Evolutionary conservation across 2,888 invertebrate genomes (phyloP), one percentile per base, ranked within the genome.

Genomic region (Xestia sexstrigata): DNA sequence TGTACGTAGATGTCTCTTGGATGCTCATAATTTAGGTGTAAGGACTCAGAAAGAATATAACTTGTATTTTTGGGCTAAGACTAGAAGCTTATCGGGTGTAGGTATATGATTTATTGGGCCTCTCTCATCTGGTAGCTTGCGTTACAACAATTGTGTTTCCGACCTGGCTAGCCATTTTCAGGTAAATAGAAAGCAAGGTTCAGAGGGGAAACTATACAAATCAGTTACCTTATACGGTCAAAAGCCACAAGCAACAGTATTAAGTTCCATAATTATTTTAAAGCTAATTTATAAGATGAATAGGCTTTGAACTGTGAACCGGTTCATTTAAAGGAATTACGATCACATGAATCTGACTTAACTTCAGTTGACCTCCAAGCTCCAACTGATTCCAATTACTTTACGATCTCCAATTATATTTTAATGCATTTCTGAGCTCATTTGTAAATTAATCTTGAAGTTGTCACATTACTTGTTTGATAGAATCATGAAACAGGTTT

Each of bases 361-460:
- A 74, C 82, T 79, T 60, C 68, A 69, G 68, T 74, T 83, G 71
- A 82, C 79, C 82, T 79, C 52, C 62, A 65, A 82, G 75, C 82
- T 79, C 52, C 62, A 65, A 60, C 67, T 23, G 55, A 70, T 82
- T 68, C 58, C 60, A 73, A 81, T 69, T 69, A 82, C 45, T 84
- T 77, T 73, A 77, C 62, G 63, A 42, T 60, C 71, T 77, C 68
- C 68, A 60, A 76, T 76, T 76, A 82, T 71, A 81, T 68, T 81
- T 68, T 45, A 82, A 76, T 81, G 81, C 65, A 65, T 60, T 76
- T 79, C 49, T 62, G 77, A 82, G 39, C 15, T 71, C 77, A 58
- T 68, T 81, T 42, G 23, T 23, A 58, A 58, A 66, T 80, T 52
- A 76, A 63, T 76, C 52, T 62, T 77, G 1, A 26, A 35, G 23